These are phyloP conservation scores for Calameuta filiformis DNA, from an alignment of 2,888 invertebrate genomes.

Conservation along the genomic window DNA sequence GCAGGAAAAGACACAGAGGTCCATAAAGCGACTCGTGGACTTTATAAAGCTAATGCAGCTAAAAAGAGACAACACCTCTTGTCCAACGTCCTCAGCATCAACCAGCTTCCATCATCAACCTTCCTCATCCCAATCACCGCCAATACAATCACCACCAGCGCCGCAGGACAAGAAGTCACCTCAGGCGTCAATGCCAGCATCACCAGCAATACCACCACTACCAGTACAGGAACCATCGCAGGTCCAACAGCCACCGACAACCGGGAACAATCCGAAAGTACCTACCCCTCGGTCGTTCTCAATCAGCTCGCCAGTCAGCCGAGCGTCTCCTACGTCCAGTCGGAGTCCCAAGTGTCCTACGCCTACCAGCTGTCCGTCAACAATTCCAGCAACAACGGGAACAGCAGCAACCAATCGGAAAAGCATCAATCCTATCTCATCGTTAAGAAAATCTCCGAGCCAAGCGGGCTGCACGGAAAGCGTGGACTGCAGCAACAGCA, in stretches of 20 bases:
- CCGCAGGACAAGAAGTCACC: slow-evolving; percentile 31
- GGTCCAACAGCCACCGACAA: slow-evolving; percentile 19
- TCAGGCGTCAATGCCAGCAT: slow-evolving; percentile 26
- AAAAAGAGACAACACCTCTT: slow-evolving; percentile 41
- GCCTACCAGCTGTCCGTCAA: slow-evolving; percentile 40
- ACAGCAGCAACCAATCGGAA: slow-evolving; percentile 32
- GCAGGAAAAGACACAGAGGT: slow-evolving; percentile 62
- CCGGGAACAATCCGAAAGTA: slow-evolving; percentile 7
- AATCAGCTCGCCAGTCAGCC: slow-evolving; percentile 38
- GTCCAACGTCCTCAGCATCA: slow-evolving; percentile 47
- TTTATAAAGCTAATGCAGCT: slow-evolving; percentile 61
- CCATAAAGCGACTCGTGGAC: slow-evolving; percentile 62
- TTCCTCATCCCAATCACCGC: slow-evolving; percentile 60
- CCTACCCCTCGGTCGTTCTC: slow-evolving; percentile 38
- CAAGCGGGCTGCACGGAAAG: slow-evolving; percentile 16
- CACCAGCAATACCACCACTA: slow-evolving; percentile 17
- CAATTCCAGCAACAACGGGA: too few relatives aligned
- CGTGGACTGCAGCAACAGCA: slow-evolving; percentile 1
- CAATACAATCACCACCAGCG: slow-evolving; percentile 30
- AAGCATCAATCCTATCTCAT: slow-evolving; percentile 54
- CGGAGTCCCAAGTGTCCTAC: slow-evolving; percentile 42
- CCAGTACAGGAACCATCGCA: slow-evolving; percentile 26
- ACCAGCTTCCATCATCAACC: slow-evolving; percentile 56
- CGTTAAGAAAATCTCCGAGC: slow-evolving; percentile 49
- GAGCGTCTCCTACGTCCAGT: slow-evolving; percentile 42